A percentile compares a stretch with the other conserved stretches of the same genome.
Evolutionary conservation across 2,888 invertebrate species (phyloP).

Genomic region (Onthophagus sagittarius): DNA sequence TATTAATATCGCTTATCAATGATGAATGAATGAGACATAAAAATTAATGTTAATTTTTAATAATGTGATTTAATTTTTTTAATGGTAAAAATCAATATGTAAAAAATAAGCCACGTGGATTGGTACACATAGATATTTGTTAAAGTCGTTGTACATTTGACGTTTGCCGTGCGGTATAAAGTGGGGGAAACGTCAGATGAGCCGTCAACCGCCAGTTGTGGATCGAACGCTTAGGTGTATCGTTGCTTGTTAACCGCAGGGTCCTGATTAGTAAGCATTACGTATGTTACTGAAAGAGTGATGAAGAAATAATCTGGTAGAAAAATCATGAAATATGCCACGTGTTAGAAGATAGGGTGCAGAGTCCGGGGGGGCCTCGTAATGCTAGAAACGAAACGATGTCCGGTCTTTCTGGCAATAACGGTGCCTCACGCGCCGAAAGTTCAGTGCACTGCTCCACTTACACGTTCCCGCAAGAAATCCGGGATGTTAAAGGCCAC

Average conservation of each 20-base stretch:
- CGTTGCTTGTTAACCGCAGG: neutral
- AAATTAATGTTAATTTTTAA: too few relatives aligned
- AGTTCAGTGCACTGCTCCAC: slow-evolving; percentile 40
- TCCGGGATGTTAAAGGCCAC: slow-evolving; percentile 55
- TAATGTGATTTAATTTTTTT: too few relatives aligned
- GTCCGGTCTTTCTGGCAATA: slow-evolving; percentile 24
- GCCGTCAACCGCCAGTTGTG: slow-evolving; percentile 2
- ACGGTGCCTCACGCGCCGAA: slow-evolving; percentile 26
- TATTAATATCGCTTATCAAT: too few relatives aligned
- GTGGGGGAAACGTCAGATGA: neutral
- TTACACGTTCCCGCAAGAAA: slow-evolving; percentile 46
- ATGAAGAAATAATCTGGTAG: neutral
- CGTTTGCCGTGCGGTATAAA: neutral
- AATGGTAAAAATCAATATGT: too few relatives aligned
- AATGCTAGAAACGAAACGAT: slow-evolving; percentile 19
- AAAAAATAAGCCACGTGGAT: neutral
- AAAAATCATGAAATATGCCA: neutral
- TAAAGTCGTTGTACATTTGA: neutral
- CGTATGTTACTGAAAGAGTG: neutral
- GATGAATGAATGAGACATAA: neutral
- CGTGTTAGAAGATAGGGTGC: neutral
- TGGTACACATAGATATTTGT: neutral
- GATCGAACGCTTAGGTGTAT: neutral
- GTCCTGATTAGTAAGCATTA: neutral
- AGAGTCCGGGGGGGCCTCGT: slow-evolving; percentile 2